Percentiles rank a stretch among this genome's conserved stretches.
These are phyloP conservation scores for Conomelus anceps DNA, from an alignment of 2,888 invertebrate species.

Conservation along the genomic window DNA sequence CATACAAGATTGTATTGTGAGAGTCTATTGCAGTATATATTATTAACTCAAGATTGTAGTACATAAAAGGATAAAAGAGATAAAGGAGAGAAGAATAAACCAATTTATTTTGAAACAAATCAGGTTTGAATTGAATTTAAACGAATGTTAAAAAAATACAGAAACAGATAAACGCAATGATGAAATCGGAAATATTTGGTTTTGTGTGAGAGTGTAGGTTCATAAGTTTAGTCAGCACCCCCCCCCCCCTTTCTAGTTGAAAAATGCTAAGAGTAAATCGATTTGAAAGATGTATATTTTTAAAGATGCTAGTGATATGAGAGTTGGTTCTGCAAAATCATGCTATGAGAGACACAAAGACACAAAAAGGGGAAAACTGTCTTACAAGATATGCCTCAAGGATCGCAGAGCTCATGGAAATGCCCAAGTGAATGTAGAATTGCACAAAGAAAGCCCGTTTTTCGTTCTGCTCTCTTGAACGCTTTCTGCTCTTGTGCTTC, in stretches of 20 bases:
- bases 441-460: neutral
- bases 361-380: neutral
- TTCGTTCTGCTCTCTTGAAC: neutral
- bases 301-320: neutral
- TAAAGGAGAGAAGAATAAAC: too few relatives aligned
- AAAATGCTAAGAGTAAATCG: neutral
- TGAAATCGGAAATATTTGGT: too few relatives aligned
- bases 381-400: neutral
- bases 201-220: too few relatives aligned
- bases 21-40: neutral
- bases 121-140: too few relatives aligned
- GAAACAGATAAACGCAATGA: too few relatives aligned
- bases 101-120: too few relatives aligned
- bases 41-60: too few relatives aligned
- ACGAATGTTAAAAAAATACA: too few relatives aligned
- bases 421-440: neutral
- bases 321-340: neutral
- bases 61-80: too few relatives aligned
- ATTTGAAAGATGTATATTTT: neutral
- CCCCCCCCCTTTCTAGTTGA: neutral
- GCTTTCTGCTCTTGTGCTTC: neutral
- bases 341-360: neutral
- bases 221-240: too few relatives aligned
- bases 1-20: neutral
- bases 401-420: neutral